Percentiles rank a stretch among this genome's conserved stretches.
Conservation (phyloP, 2,888 invertebrate genomes). For the Tolmerus cingulatus region DNA sequence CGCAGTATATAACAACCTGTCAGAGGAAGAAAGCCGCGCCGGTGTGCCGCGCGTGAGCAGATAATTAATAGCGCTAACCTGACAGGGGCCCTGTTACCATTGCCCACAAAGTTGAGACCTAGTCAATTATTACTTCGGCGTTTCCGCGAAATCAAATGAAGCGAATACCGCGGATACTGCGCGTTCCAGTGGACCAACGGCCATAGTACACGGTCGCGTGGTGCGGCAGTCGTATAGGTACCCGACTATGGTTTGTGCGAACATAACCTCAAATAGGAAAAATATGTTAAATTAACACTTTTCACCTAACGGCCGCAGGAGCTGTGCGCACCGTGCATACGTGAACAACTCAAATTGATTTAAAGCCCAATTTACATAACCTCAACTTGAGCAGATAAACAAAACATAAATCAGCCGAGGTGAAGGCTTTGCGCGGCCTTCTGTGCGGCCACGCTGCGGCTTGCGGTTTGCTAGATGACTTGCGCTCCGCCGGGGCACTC, state of each 20-base stretch:
- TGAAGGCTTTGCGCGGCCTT: constrained; percentile 41
- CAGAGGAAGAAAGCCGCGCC: neutral
- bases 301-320: constrained; percentile 42
- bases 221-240: neutral
- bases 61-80: constrained; percentile 43
- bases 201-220: neutral
- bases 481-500: neutral
- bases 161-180: neutral
- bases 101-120: constrained; percentile 28
- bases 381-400: constrained; percentile 45
- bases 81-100: constrained; percentile 27
- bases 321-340: constrained; percentile 31
- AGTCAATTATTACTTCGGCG: constrained; percentile 41
- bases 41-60: neutral
- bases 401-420: constrained; percentile 47
- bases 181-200: neutral
- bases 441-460: constrained; percentile 27
- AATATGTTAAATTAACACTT: constrained; percentile 46
- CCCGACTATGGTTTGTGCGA: neutral
- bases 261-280: constrained; percentile 46
- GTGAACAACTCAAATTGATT: constrained; percentile 46
- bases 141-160: constrained; percentile 36
- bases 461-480: constrained; percentile 21
- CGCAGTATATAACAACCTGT: neutral
- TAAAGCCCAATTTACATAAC: constrained; percentile 48